Evolutionary conservation across 2,113 vertebrate species (phyloP).

Genomic region (Chrysochloris asiatica): DNA sequence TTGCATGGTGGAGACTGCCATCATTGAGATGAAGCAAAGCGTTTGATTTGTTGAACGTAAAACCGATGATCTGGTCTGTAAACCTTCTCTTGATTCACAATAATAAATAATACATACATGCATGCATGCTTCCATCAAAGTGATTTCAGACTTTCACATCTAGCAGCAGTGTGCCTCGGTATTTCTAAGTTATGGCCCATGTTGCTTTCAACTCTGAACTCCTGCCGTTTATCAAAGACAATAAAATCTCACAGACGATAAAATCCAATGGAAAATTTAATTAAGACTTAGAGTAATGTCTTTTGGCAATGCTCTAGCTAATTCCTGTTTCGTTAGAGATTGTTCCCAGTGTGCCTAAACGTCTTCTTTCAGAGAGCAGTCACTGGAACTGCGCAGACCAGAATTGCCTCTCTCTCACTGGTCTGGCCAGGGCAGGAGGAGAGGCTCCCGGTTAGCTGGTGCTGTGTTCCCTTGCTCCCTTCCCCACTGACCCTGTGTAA

Average conservation of each 20-base stretch:
- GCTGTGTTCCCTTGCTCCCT: conserved; percentile 3
- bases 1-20: too few species aligned
- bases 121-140: too few species aligned
- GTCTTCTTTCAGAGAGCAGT: not conserved
- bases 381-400: conserved; percentile 16
- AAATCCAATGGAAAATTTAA: conserved; percentile 50
- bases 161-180: not conserved
- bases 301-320: conserved; percentile 51
- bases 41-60: too few species aligned
- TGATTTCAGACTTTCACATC: not conserved
- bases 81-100: too few species aligned
- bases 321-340: conserved; percentile 41
- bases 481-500: not conserved
- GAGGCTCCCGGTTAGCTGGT: not conserved
- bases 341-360: conserved; percentile 36
- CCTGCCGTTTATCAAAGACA: conserved; percentile 33
- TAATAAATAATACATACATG: too few species aligned
- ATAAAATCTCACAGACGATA: conserved; percentile 49
- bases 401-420: not conserved
- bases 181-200: not conserved
- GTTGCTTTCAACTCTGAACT: conserved; percentile 43
- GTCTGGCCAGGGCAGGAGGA: not conserved
- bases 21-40: too few species aligned
- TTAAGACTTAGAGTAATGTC: not conserved
- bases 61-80: too few species aligned